These are phyloP conservation scores for Oreochromis mossambicus DNA, from an alignment of 2,797 vertebrate genomes.

Conservation along the genomic window DNA sequence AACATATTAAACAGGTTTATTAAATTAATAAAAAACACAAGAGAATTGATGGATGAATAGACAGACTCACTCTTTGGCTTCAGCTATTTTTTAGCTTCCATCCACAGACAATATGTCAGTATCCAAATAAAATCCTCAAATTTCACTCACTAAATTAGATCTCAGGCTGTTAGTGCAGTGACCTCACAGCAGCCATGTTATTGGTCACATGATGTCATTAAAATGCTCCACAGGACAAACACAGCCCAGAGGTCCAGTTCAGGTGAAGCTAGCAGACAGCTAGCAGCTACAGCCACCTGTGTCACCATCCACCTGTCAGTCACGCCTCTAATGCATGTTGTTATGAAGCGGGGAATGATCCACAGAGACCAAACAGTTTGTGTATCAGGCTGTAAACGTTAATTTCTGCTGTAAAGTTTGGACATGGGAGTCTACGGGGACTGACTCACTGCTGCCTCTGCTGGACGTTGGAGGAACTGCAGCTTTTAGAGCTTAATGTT, in stretches of 20 bases:
- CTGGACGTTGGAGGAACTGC: neutral
- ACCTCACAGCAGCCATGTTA: neutral
- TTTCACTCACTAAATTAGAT: neutral
- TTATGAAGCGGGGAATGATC: neutral
- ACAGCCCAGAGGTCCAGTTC: neutral
- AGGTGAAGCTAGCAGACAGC: neutral
- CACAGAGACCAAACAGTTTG: neutral
- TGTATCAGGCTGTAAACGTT: no score
- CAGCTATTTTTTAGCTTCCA: neutral
- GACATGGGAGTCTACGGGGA: rapidly evolving
- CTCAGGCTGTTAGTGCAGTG: rapidly evolving
- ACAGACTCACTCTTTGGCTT: rapidly evolving
- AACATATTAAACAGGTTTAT: neutral
- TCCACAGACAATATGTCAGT: neutral
- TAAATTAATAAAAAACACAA: neutral
- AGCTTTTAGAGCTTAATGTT: neutral
- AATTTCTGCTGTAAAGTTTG: neutral
- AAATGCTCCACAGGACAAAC: neutral
- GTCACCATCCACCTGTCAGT: rapidly evolving
- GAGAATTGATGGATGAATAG: neutral
- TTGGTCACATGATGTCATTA: neutral
- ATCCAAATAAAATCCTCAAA: neutral
- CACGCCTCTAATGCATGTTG: neutral
- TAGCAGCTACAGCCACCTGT: neutral
- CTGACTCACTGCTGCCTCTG: neutral